A percentile compares a stretch with the other conserved stretches of the same genome.
phyloP scores from a whole-genome alignment of 1,140 invertebrate species.

The Sarcophaga bullata region DNA sequence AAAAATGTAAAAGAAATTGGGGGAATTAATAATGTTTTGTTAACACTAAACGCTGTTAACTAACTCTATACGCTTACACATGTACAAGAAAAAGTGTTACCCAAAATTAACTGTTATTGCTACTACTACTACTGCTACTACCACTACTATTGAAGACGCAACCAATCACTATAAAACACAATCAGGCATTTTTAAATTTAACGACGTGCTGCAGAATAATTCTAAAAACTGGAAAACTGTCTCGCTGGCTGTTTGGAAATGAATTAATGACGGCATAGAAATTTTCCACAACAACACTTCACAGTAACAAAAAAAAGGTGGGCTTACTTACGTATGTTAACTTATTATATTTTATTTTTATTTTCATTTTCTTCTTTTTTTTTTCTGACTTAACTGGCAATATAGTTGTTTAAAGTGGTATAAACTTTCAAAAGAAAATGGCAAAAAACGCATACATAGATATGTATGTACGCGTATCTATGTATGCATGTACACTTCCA shows the following conservation, averaged over 20 bases:
- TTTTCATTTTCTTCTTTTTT: background rate
- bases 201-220: background rate
- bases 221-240: background rate
- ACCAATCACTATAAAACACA: too few relatives aligned
- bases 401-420: background rate
- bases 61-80: background rate
- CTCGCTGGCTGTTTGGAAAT: background rate
- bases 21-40: background rate
- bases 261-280: conserved; percentile 5
- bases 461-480: background rate
- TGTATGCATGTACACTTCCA: too few relatives aligned
- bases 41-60: background rate
- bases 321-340: background rate
- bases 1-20: background rate
- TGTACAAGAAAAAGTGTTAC: too few relatives aligned
- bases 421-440: background rate
- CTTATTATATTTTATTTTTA: too few relatives aligned
- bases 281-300: background rate
- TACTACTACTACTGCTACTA: too few relatives aligned
- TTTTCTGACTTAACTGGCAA: background rate
- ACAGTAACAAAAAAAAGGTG: background rate
- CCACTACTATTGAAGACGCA: too few relatives aligned
- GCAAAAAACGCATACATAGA: background rate
- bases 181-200: too few relatives aligned
- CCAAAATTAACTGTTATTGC: too few relatives aligned